phyloP scores from a whole-genome alignment of 2,888 invertebrate species.

The Drosophila mimetica region DNA sequence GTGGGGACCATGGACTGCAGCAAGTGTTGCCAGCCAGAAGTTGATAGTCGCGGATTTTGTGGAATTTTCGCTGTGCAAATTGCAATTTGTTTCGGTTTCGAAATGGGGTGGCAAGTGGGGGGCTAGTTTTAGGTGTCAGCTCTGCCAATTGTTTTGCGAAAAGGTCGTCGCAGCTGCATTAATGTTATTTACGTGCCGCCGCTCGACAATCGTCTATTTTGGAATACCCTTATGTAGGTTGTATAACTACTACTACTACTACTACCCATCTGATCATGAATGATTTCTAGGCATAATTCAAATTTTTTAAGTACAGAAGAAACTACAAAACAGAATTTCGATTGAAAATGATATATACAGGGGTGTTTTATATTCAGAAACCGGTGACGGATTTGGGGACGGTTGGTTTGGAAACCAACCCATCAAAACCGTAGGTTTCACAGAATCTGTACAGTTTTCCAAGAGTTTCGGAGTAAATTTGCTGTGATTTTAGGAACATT shows the following conservation, averaged over 20 bases:
- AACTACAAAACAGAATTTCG: no score
- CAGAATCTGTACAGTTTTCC: no score
- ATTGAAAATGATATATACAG: no score
- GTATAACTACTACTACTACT: no score
- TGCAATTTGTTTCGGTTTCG: constrained; percentile 5
- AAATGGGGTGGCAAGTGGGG: not conserved
- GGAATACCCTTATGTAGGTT: not conserved
- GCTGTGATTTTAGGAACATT: no score
- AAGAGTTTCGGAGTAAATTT: no score
- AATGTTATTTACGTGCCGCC: constrained; percentile 45
- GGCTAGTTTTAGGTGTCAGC: constrained; percentile 20
- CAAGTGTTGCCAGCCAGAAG: constrained; percentile 9
- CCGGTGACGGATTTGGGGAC: no score
- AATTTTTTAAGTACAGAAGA: no score
- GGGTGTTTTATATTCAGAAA: no score
- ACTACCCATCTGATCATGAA: not conserved
- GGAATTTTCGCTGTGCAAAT: constrained; percentile 27
- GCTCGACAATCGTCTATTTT: constrained; percentile 1
- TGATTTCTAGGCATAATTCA: no score
- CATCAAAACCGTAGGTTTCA: no score
- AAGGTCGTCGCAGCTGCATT: constrained; percentile 28
- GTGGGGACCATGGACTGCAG: constrained; percentile 35
- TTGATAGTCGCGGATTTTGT: constrained; percentile 17
- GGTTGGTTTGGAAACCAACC: no score
- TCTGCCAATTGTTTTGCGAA: constrained; percentile 27